Conservation (phyloP, 2,113 vertebrate species). For the Etia nguti region DNA sequence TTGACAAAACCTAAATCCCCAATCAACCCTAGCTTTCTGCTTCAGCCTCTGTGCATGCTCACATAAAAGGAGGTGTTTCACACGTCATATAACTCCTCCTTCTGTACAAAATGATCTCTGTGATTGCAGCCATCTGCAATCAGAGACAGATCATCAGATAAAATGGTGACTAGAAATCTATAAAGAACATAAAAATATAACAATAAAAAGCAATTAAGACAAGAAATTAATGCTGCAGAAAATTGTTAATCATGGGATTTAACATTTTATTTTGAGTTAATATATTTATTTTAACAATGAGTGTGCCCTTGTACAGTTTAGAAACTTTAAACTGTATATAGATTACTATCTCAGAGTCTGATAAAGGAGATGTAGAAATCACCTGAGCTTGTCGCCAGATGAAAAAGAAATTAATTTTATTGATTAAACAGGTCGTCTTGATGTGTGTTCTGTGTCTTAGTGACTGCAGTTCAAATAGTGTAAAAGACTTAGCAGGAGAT, state of each 20-base stretch:
- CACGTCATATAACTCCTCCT: neutral
- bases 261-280: neutral
- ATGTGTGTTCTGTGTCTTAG: neutral
- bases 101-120: neutral
- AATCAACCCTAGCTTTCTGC: neutral
- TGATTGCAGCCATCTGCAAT: neutral
- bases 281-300: neutral
- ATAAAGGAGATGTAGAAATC: neutral
- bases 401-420: rapidly evolving
- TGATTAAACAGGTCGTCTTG: neutral
- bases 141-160: neutral
- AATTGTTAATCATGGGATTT: neutral
- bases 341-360: neutral
- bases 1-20: neutral
- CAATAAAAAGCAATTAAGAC: neutral
- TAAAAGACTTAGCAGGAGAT: neutral
- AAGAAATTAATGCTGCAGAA: neutral
- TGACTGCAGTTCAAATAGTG: neutral
- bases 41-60: neutral
- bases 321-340: neutral
- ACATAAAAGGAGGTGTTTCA: neutral
- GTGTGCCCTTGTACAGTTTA: neutral
- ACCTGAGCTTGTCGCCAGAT: neutral
- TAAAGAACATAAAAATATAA: neutral
- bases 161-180: neutral